Percentiles rank a stretch among this genome's conserved stretches.
These are phyloP conservation scores for Aphelinus atriplicis DNA, from an alignment of 1,140 invertebrate species.

Conservation along the genomic window DNA sequence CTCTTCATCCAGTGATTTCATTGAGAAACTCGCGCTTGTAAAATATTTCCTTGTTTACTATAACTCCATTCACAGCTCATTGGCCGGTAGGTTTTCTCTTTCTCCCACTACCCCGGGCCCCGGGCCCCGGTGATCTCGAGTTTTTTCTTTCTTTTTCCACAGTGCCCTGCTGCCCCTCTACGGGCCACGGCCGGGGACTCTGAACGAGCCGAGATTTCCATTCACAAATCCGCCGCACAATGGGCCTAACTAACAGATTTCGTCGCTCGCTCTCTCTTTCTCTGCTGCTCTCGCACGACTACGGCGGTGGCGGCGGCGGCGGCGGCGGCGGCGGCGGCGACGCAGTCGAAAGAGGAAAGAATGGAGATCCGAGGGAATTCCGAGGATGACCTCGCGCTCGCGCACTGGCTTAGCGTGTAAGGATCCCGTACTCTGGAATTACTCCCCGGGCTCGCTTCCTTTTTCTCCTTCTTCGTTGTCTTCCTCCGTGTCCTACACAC, in stretches of 20 bases:
- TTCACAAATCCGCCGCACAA: conserved; percentile 56
- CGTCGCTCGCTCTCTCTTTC: conserved; percentile 32
- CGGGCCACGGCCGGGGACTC: conserved; percentile 39
- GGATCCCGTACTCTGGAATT: too few relatives aligned
- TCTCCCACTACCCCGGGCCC: neutral
- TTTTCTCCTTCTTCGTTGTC: neutral
- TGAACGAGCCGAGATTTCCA: conserved; percentile 49
- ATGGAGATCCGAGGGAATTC: conserved; percentile 42
- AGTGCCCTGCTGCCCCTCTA: conserved; percentile 4
- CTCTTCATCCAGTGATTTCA: too few relatives aligned
- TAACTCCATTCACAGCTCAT: conserved; percentile 2
- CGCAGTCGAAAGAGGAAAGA: neutral
- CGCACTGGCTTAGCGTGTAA: neutral
- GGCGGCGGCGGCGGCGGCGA: conserved; percentile 1
- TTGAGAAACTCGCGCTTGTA: neutral
- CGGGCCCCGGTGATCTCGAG: too few relatives aligned
- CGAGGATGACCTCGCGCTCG: conserved; percentile 40
- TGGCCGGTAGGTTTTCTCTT: neutral
- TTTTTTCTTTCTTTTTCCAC: too few relatives aligned
- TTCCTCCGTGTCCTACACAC: conserved; percentile 33
- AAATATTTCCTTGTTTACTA: conserved; percentile 16
- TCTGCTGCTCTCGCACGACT: conserved; percentile 1
- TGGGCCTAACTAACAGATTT: conserved; percentile 57
- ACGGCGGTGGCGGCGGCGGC: conserved; percentile 21
- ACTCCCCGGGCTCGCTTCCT: too few relatives aligned